phyloP scores from a whole-genome alignment of 2,888 invertebrate species.

The Dolichopus griseipennis region DNA sequence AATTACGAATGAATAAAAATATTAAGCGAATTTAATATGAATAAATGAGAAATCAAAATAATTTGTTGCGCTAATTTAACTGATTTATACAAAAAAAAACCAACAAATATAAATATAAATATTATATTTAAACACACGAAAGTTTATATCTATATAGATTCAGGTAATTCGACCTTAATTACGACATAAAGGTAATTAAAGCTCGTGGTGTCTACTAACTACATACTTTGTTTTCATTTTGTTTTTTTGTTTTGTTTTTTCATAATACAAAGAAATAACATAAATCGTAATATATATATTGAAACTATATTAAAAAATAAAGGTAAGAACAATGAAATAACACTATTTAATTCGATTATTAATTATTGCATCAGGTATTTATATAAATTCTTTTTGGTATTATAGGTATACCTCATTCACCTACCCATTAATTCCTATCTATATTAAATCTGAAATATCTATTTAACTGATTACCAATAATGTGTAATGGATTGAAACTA shows the following conservation, averaged over 20 bases:
- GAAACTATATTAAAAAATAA: background rate
- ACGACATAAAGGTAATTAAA: conserved; percentile 2
- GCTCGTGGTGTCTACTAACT: background rate
- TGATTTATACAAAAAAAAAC: too few relatives aligned
- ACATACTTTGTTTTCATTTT: too few relatives aligned
- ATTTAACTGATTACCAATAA: too few relatives aligned
- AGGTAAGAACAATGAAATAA: background rate
- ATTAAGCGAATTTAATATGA: background rate
- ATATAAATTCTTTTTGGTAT: background rate
- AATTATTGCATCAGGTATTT: background rate
- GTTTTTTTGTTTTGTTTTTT: too few relatives aligned
- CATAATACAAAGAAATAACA: too few relatives aligned
- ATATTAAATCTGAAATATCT: too few relatives aligned
- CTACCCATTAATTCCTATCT: too few relatives aligned
- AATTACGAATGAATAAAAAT: background rate
- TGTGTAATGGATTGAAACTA: too few relatives aligned
- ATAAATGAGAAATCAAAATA: background rate
- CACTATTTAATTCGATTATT: background rate
- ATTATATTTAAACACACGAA: background rate
- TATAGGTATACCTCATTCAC: background rate
- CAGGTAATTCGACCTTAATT: background rate
- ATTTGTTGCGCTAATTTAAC: conserved; percentile 4
- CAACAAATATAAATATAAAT: background rate
- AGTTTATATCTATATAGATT: background rate
- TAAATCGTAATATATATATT: too few relatives aligned